Conservation (phyloP, 2,797 vertebrate species). For the Kryptolebias ocellatus region DNA sequence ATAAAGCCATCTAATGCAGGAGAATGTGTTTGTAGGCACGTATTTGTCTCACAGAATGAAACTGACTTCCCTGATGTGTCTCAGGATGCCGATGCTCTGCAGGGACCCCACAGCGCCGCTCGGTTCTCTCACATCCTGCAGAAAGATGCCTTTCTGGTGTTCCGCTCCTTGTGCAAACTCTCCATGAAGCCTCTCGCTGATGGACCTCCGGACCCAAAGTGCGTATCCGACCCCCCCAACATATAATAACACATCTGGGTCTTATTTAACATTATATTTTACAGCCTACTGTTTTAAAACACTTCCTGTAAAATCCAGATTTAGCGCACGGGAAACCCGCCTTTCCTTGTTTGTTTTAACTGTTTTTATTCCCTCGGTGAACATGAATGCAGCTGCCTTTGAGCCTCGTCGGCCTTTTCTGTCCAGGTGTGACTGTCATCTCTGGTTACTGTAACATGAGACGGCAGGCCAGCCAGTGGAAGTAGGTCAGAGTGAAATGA, state of each 20-base stretch:
- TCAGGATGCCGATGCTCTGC: slow-evolving; percentile 88
- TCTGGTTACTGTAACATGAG: slow-evolving; percentile 69
- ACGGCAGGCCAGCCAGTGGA: slow-evolving; percentile 13
- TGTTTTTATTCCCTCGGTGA: too few relatives aligned
- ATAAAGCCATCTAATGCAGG: too few relatives aligned
- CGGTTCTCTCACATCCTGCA: slow-evolving; percentile 95
- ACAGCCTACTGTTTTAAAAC: background rate
- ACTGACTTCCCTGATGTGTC: slow-evolving; percentile 1
- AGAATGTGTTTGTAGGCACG: too few relatives aligned
- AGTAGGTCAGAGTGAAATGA: slow-evolving; percentile 57
- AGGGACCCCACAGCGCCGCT: slow-evolving; percentile 83
- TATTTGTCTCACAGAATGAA: too few relatives aligned
- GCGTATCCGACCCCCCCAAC: slow-evolving; percentile 37
- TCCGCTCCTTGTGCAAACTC: slow-evolving; percentile 96
- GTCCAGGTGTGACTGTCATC: slow-evolving; percentile 31
- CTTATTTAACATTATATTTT: too few relatives aligned
- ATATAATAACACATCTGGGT: too few relatives aligned
- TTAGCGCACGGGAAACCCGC: background rate
- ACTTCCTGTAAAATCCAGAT: background rate
- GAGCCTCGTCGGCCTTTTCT: slow-evolving; percentile 38
- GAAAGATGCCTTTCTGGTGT: slow-evolving; percentile 97
- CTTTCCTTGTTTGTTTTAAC: background rate
- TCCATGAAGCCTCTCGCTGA: slow-evolving; percentile 98
- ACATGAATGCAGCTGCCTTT: background rate
- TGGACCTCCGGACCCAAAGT: slow-evolving; percentile 97